Base-by-base conservation (phyloP, 2,113 vertebrate species). In the Vireo altiloquus region DNA sequence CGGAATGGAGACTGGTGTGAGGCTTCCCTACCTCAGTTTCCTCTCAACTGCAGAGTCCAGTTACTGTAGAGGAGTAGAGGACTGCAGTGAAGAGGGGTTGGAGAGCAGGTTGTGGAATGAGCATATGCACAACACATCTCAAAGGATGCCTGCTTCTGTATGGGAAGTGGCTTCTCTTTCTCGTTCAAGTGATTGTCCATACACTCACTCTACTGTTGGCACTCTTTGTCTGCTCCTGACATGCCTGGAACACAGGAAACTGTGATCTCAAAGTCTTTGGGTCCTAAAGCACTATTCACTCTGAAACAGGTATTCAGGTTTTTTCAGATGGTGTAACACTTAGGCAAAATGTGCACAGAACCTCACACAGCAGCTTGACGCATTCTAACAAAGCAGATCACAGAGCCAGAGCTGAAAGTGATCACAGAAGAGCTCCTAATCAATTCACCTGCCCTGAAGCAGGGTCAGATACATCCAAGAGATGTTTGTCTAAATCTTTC, bases 71-170 rank as follows among this genome's bases (percentile, higher is more conserved):
- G 95, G 93, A 94, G 93, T 28, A 96, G 96, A 95, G 94, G 93
- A 94, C 96, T 94, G 95, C 96, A 96, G 96, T 93, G 93, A 96
- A 96, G 96, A 94, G 93, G 95, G 87, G 94, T 61, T 94, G 95
- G 90, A 89, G 82, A 93, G 96, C 92, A 90, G 92, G 78, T 60
- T 84, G 94, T 93, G 95, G 95, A 96, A 96, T 82, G 78, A 96
- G 95, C 94, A 95, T 94, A 94, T 82, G 92, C 78, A 93, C 90
- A 92, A 94, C 95, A 91, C 96, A 94, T 87, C 95, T 95, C 92
- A 91, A 95, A 96, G 95, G 88, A 95, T 0, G 5, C 90, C 95
- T 79, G 87, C 59, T 79, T 89, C 92, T 94, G 95, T 93, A 95
- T 93, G 92, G 96, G 57, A 87, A 79, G 95, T 85, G 85, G 82